phyloP scores from a whole-genome alignment of 2,888 invertebrate genomes.

The Ischnus inquisitorius region DNA sequence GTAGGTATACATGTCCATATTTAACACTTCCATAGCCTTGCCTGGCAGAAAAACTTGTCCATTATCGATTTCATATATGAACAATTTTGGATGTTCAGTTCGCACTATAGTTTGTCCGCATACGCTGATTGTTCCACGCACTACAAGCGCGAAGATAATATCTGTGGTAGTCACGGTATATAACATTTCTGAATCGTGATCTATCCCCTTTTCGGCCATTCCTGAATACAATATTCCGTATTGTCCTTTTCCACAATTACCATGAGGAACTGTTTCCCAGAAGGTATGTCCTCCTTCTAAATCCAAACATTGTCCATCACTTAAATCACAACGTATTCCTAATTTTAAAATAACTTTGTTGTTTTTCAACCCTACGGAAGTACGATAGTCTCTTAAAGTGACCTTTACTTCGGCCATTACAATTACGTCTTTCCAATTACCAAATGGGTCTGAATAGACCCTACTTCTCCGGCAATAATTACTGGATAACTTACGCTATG shows the following conservation, averaged over 20 bases:
- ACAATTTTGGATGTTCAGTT: constrained; percentile 42
- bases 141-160: constrained; percentile 21
- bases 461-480: neutral
- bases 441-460: constrained; percentile 16
- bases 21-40: neutral
- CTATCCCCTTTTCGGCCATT: constrained; percentile 7
- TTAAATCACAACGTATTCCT: constrained; percentile 2
- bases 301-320: constrained; percentile 20
- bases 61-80: constrained; percentile 16
- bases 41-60: constrained; percentile 5
- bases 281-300: constrained; percentile 33
- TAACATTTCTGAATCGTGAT: neutral
- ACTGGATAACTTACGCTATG: constrained; percentile 14
- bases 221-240: constrained; percentile 23
- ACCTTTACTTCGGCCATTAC: constrained; percentile 20
- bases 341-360: constrained; percentile 26
- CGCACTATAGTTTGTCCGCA: constrained; percentile 33
- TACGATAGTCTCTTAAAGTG: constrained; percentile 1
- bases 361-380: constrained; percentile 8
- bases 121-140: neutral
- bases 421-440: constrained; percentile 20
- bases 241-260: neutral
- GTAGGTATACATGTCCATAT: neutral
- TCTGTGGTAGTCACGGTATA: constrained; percentile 23
- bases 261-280: constrained; percentile 15